A percentile compares a stretch with the other conserved stretches of the same genome.
Conservation (phyloP, 2,888 invertebrate species). For the Macrosoma leucophasiata region DNA sequence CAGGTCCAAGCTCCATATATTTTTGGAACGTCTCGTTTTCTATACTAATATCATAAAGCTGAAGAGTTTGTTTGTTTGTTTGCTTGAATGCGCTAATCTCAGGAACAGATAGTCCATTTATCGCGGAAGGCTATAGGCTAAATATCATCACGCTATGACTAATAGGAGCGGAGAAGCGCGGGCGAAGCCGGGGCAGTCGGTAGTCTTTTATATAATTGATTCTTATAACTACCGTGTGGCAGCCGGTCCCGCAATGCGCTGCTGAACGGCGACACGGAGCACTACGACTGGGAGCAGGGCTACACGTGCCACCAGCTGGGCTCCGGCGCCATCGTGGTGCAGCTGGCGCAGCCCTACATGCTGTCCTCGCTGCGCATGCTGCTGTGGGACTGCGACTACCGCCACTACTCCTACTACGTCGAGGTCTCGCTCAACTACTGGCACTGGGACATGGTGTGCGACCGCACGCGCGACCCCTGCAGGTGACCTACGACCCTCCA, state of each 20-base stretch:
- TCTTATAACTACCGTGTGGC: constrained; percentile 11
- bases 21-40: too few species aligned
- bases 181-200: too few species aligned
- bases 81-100: too few species aligned
- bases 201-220: too few species aligned
- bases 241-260: constrained; percentile 94
- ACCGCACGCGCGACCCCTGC: constrained; percentile 89
- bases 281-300: constrained; percentile 99
- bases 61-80: too few species aligned
- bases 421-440: constrained; percentile 95
- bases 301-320: constrained; percentile 98
- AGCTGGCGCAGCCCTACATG: constrained; percentile 96
- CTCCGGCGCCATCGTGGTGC: constrained; percentile 95
- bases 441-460: constrained; percentile 94
- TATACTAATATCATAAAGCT: too few species aligned
- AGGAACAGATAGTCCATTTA: too few species aligned
- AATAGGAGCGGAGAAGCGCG: too few species aligned
- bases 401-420: constrained; percentile 96
- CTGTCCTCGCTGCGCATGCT: constrained; percentile 92
- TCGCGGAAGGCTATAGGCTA: too few species aligned
- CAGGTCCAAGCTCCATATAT: too few species aligned
- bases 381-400: constrained; percentile 97
- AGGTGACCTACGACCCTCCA: constrained; percentile 37
- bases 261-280: constrained; percentile 94
- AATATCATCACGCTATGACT: too few species aligned